Base-by-base conservation (phyloP, 2,888 invertebrate species). In the Drosophila neutralis region DNA sequence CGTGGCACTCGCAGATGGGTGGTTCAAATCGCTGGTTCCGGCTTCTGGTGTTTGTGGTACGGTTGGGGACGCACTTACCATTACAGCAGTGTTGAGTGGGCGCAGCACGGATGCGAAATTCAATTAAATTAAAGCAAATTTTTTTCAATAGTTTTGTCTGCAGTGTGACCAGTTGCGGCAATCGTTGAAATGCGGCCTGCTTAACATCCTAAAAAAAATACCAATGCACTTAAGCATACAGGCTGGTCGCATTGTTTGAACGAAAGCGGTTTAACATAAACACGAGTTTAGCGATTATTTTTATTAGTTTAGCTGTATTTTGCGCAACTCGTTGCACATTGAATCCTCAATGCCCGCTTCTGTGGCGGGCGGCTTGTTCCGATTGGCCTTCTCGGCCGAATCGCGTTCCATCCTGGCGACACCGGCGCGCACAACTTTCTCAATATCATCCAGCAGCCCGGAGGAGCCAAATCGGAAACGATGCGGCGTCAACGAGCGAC, bases 391-490 rank as follows among this genome's bases (percentile, higher is more conserved):
- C 4, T 52, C 65, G 4, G 35, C 13, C 0, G 35, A 36, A 1
- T 74, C 78, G 0, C 49, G 49, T 1, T 85, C 76, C 57, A 86
- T 13, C 45, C 56, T 76, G 0, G 58, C 74, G 4, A 85, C 71
- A 0, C 90, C 89, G n/a, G 88, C 78, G 4, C 90, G 90, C 1
- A 92, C 91, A 2, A 92, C 87, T 91, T 69, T 94, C 78, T 95
- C 96, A 73, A 99, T 96, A 88, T 97, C 96, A 40, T 95, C 95
- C 6, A 99, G 94, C 18, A 99, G 94, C 71, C 97, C 96, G 13
- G 98, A 98, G 45, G 99, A 99, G 35, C 99, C 99, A 81, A 99
- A 97, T 48, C 99, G 95, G 93, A 99, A 99, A 24, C 97, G 93
- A 69, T 95, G 91, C 0, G 96, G 96, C 6, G 94, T 94, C 57